phyloP scores from a whole-genome alignment of 1,140 invertebrate species.

The Elymnias hypermnestra region DNA sequence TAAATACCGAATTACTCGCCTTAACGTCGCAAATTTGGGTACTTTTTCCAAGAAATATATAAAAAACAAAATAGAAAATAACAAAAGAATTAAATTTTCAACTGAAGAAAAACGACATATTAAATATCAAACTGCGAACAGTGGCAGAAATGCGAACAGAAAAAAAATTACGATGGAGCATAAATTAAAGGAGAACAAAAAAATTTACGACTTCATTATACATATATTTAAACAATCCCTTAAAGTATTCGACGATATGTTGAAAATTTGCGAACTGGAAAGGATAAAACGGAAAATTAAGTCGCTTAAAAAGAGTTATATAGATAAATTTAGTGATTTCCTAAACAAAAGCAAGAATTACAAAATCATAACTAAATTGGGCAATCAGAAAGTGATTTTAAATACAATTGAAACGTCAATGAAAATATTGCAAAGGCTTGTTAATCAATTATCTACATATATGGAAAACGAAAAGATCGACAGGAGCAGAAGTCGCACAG shows the following conservation, averaged over 20 bases:
- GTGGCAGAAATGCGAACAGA: too few relatives aligned
- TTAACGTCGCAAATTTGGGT: too few relatives aligned
- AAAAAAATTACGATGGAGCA: too few relatives aligned
- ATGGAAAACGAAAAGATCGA: conserved; percentile 10
- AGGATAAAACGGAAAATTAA: conserved; percentile 19
- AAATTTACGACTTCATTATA: conserved; percentile 23
- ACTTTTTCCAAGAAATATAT: too few relatives aligned
- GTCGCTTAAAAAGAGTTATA: conserved; percentile 19
- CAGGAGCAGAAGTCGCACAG: conserved; percentile 3
- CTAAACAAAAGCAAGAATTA: conserved; percentile 25
- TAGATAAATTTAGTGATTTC: conserved; percentile 29
- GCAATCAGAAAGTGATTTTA: conserved; percentile 33
- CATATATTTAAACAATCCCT: conserved; percentile 29
- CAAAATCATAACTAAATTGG: conserved; percentile 31
- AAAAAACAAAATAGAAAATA: too few relatives aligned
- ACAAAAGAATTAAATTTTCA: too few relatives aligned
- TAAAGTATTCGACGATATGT: conserved; percentile 28
- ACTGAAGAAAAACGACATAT: too few relatives aligned
- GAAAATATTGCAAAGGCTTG: conserved; percentile 21
- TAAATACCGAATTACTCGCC: too few relatives aligned
- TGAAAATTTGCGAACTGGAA: conserved; percentile 1
- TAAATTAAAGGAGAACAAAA: conserved; percentile 24
- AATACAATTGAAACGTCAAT: conserved; percentile 35
- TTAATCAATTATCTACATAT: conserved; percentile 25
- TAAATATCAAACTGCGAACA: too few relatives aligned